phyloP scores from a whole-genome alignment of 2,888 invertebrate genomes.

The Arge pagana region DNA sequence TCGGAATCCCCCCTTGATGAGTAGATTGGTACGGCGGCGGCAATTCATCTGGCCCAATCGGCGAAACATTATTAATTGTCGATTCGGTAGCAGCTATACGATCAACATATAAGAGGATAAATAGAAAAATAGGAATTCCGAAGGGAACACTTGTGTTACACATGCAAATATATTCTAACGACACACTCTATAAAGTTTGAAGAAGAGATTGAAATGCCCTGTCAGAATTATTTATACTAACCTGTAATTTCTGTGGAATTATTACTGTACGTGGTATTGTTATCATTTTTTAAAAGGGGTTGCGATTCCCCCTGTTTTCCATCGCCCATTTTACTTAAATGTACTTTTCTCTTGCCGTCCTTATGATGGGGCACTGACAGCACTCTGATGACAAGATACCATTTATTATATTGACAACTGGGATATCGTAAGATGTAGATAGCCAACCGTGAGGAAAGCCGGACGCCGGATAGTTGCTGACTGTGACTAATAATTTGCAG shows the following conservation, averaged over 20 bases:
- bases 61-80: conserved; percentile 67
- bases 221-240: conserved; percentile 18
- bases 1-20: conserved; percentile 69
- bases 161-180: too few relatives aligned
- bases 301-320: conserved; percentile 68
- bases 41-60: conserved; percentile 84
- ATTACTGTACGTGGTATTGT: conserved; percentile 39
- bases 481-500: too few relatives aligned
- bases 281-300: conserved; percentile 62
- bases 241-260: conserved; percentile 16
- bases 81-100: conserved; percentile 56
- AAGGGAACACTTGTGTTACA: background rate
- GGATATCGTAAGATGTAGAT: conserved; percentile 1
- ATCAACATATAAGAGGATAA: conserved; percentile 15
- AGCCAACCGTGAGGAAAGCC: background rate
- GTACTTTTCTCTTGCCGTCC: too few relatives aligned
- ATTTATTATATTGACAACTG: conserved; percentile 21
- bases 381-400: conserved; percentile 24
- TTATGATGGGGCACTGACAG: conserved; percentile 21
- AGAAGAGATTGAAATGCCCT: conserved; percentile 22
- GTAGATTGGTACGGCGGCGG: conserved; percentile 79
- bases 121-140: conserved; percentile 11
- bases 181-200: conserved; percentile 20
- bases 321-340: conserved; percentile 70
- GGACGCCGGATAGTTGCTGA: too few relatives aligned